Evolutionary conservation across 2,797 vertebrate genomes (phyloP), one percentile per base, ranked within the genome.

Genomic region (Leptatherina wallacei): DNA sequence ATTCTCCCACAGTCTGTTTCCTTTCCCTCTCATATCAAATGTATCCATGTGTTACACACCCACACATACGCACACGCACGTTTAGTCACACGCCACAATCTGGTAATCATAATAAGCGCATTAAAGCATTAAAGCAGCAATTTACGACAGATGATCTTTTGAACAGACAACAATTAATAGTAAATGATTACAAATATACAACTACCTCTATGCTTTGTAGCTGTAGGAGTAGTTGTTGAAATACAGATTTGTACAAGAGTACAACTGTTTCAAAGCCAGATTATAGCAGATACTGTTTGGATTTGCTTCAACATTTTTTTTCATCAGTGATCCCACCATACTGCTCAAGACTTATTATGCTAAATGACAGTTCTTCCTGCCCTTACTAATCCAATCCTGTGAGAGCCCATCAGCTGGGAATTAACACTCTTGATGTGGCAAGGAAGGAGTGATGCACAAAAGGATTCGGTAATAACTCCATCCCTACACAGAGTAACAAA

Each of bases 21-120:
- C 61, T 63, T 70, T 82, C 75, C 73, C 79, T 85, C 89, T 85
- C 80, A 36, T 89, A 91, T 87, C 89, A 84, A 90, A 91, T 77
- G 81, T 77, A 84, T 84, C 85, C 90, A 91, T 89, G 88, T 88
- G 91, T 89, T 84, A 75, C 68, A 75, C 80, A 73, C 82, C n/a
- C 84, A 69, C 69, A 71, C 71, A 51, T 77, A 72, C 4, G 18
- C 59, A 51, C 72, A 74, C 29, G 56, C 75, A 76, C 47, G 47
- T 67, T 65, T 59, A 68, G 35, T 61, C 79, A 75, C 65, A 65
- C 72, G 40, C 54, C 66, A 56, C 71, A 92, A 84, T 86, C 87
- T 86, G 78, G 78, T 78, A 78, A 86, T 88, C 81, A 89, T 89
- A 89, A 89, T 77, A 70, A 82, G 81, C 78, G 85, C 75, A 86